Evolutionary conservation across 2,797 vertebrate species (phyloP).

Genomic region (Nyctalus aviator): DNA sequence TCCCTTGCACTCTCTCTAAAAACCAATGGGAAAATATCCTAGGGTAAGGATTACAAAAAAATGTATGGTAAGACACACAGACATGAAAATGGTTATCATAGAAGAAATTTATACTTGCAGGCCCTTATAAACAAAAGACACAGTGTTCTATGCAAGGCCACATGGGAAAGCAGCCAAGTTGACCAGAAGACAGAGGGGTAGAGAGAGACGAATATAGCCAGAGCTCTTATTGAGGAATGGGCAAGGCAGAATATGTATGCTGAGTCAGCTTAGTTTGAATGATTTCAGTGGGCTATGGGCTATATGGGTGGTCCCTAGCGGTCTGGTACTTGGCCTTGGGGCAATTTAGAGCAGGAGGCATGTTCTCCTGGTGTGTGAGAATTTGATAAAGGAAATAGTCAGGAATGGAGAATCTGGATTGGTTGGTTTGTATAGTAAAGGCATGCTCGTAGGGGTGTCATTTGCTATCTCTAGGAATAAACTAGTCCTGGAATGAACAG

Average conservation of each 20-base stretch:
- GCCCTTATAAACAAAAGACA: background rate
- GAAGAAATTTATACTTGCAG: background rate
- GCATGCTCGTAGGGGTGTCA: background rate
- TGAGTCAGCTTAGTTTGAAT: background rate
- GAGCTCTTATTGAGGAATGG: background rate
- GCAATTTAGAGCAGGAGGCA: background rate
- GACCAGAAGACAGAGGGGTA: background rate
- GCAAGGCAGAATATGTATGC: background rate
- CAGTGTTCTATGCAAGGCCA: rapidly evolving
- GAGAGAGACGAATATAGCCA: background rate
- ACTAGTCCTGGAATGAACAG: background rate
- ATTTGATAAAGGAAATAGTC: background rate
- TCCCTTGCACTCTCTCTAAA: no score
- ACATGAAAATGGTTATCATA: background rate
- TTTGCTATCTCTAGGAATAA: background rate
- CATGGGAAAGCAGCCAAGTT: background rate
- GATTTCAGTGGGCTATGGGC: background rate
- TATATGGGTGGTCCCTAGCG: background rate
- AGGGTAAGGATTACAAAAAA: no score
- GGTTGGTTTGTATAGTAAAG: background rate
- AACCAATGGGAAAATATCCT: no score
- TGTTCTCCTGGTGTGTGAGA: background rate
- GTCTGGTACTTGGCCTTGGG: background rate
- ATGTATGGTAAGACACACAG: background rate
- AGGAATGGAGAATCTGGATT: background rate